Percentiles rank a stretch among this genome's conserved stretches.
Conservation (phyloP, 2,888 invertebrate species). For the Rhopalosiphum nymphaeae region DNA sequence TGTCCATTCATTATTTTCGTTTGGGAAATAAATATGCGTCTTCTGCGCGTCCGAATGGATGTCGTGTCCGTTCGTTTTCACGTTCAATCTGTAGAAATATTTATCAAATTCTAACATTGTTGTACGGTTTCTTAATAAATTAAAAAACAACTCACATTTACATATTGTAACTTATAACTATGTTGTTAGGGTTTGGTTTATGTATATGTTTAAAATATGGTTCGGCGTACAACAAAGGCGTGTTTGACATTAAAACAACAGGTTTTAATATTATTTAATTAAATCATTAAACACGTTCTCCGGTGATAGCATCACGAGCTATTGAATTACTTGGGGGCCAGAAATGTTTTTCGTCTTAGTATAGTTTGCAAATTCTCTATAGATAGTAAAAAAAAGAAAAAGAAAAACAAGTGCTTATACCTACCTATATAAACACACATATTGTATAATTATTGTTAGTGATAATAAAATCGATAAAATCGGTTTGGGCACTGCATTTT, state of each 20-base stretch:
- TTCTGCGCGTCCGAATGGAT: background rate
- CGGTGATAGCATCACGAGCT: background rate
- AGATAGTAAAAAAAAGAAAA: background rate
- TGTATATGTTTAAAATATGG: constrained; percentile 7
- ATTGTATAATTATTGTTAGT: background rate
- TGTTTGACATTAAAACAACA: constrained; percentile 38
- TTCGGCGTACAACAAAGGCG: constrained; percentile 46
- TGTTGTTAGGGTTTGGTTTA: background rate
- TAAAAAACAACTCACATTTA: constrained; percentile 13
- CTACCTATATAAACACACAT: background rate
- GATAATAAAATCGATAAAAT: background rate
- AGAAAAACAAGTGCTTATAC: background rate
- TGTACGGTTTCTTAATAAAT: background rate
- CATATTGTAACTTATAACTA: constrained; percentile 25
- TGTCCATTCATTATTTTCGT: constrained; percentile 13
- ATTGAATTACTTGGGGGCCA: constrained; percentile 20
- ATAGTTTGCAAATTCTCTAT: background rate
- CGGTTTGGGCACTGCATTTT: too few relatives aligned
- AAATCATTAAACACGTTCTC: constrained; percentile 59
- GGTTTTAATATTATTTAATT: constrained; percentile 46
- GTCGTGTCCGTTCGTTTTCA: constrained; percentile 10
- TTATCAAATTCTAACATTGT: background rate
- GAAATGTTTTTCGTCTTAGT: constrained; percentile 5
- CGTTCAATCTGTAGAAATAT: background rate
- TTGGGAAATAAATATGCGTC: background rate